Base-by-base conservation (phyloP, 2,113 vertebrate species). In the Origma solitaria region DNA sequence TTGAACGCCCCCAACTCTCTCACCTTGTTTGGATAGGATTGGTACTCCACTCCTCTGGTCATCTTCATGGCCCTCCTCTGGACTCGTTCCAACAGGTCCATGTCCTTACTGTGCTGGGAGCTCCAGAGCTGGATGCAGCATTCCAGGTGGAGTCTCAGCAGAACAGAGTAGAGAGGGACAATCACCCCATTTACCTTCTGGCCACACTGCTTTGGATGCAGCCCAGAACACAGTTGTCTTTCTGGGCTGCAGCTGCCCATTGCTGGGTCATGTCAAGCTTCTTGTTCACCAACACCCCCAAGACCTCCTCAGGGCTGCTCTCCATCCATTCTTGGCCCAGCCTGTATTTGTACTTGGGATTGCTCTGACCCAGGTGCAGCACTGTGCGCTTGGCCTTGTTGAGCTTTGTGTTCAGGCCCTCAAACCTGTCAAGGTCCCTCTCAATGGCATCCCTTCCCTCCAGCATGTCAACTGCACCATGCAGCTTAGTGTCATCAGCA, bases 81-180 rank as follows among this genome's bases (percentile, higher is more conserved):
- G 35, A 15, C 25, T 76, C 25, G 12, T 25, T 69, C 40, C n/a
- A 27, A 5, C 42, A 54, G 14, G 10, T 49, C 19, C 37, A 14
- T 1, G 1, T 58, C 35, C 22, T 37, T 54, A 0, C 2, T 49
- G 8, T 42, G 12, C 0, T 61, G 31, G 40, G 40, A 10, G 7
- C 42, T 33, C 35, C 49, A 49, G 35, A 56, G 38, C 38, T 68
- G 78, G 38, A 10, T 66, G 35, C 35, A 56, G 54, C 23, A 28
- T 4, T 77, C 15, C 35, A 23, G 49, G 10, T 61, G 35, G 27
- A 31, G 6, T 62, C 42, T 77, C 15, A 37, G 50, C 49, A 49
- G 71, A 69, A 2, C 25, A 69, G 71, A 42, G 18, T 1, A 47
- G 53, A 56, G 35, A 8, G 15, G 24, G 7, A 42, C 3, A 28